Conservation (phyloP, 1,140 invertebrate species). For the Meloidogyne chitwoodi region DNA sequence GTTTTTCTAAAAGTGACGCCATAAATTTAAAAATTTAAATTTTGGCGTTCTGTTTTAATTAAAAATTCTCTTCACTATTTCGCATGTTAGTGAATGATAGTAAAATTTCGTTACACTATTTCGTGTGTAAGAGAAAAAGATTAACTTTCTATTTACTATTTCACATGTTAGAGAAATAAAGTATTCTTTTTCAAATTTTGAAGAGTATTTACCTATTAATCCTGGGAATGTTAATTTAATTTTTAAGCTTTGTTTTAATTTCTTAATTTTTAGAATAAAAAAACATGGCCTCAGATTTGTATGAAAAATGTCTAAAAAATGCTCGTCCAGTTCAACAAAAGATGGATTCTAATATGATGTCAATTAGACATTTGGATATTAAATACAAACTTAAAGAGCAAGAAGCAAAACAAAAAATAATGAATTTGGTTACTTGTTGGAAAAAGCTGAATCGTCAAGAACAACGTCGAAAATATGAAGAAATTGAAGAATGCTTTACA, state of each 20-base stretch:
- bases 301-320: constrained; percentile 21
- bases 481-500: not conserved
- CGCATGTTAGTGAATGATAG: too few relatives aligned
- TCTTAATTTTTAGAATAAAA: not conserved
- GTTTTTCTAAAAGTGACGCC: too few relatives aligned
- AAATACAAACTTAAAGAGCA: not conserved
- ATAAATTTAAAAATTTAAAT: too few relatives aligned
- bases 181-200: not conserved
- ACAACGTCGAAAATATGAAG: constrained; percentile 7
- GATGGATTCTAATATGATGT: constrained; percentile 7
- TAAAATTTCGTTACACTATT: too few relatives aligned
- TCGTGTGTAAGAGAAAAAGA: too few relatives aligned
- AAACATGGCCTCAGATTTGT: not conserved
- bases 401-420: constrained; percentile 9
- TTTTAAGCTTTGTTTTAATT: not conserved
- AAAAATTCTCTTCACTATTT: too few relatives aligned
- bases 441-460: constrained; percentile 8
- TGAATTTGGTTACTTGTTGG: not conserved
- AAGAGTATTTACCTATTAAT: too few relatives aligned
- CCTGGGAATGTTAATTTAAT: too few relatives aligned
- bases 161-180: not conserved
- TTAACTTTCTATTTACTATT: not conserved
- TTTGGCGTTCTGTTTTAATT: too few relatives aligned
- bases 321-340: constrained; percentile 9
- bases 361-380: constrained; percentile 4